phyloP scores from a whole-genome alignment of 2,797 vertebrate species.

The Melanotaenia pygmaea region DNA sequence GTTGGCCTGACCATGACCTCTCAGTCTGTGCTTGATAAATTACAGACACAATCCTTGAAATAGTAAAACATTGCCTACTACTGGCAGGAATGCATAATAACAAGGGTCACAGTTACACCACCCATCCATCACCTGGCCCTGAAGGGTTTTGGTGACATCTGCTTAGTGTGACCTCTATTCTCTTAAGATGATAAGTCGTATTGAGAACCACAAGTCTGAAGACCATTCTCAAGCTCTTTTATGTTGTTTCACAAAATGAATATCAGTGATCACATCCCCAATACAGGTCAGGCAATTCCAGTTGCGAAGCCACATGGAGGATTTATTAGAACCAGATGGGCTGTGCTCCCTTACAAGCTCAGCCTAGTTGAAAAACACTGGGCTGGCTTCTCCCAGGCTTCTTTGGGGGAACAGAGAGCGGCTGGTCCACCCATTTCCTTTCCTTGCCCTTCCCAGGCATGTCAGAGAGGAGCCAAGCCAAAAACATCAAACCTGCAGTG shows the following conservation, averaged over 20 bases:
- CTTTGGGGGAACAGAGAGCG: constrained; percentile 82
- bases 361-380: constrained; percentile 79
- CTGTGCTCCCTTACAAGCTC: constrained; percentile 78
- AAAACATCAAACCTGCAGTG: constrained; percentile 89
- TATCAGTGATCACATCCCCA: constrained; percentile 73
- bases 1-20: constrained; percentile 64
- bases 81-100: constrained; percentile 70
- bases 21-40: constrained; percentile 54
- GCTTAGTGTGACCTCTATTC: constrained; percentile 59
- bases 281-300: constrained; percentile 77
- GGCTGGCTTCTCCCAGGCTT: constrained; percentile 80
- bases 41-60: constrained; percentile 28
- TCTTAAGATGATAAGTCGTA: constrained; percentile 51
- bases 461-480: constrained; percentile 88
- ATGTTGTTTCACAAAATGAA: constrained; percentile 68
- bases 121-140: constrained; percentile 61
- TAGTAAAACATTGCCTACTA: constrained; percentile 69
- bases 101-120: constrained; percentile 55
- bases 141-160: constrained; percentile 50
- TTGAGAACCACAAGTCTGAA: constrained; percentile 47
- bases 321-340: constrained; percentile 88
- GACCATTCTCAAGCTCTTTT: constrained; percentile 55
- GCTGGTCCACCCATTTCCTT: constrained; percentile 94
- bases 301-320: constrained; percentile 74
- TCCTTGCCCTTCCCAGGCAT: constrained; percentile 95